phyloP scores from a whole-genome alignment of 2,797 vertebrate genomes.

The Peromyscus eremicus region DNA sequence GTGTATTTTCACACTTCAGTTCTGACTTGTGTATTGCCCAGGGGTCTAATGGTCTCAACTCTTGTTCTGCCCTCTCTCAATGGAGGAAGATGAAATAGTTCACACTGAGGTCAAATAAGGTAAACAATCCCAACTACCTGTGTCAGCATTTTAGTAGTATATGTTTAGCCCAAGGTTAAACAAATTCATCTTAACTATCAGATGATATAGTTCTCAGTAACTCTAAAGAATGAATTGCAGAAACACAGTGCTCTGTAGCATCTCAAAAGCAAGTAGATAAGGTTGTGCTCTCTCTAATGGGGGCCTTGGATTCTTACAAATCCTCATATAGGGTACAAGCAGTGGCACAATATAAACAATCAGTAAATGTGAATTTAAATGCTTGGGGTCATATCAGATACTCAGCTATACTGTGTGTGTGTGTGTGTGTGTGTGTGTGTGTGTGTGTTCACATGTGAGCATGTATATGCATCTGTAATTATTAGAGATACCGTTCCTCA shows the following conservation, averaged over 20 bases:
- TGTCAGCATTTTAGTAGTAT: not conserved
- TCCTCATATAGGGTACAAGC: not conserved
- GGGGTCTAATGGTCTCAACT: not conserved
- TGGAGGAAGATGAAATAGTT: not conserved
- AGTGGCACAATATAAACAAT: not conserved
- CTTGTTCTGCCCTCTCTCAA: not conserved
- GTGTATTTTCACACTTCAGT: not conserved
- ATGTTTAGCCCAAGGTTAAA: not conserved
- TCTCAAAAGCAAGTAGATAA: not conserved
- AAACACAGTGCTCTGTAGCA: not conserved
- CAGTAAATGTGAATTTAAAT: not conserved
- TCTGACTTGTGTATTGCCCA: not conserved
- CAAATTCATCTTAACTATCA: not conserved
- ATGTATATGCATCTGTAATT: not conserved
- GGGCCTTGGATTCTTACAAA: constrained; percentile 5
- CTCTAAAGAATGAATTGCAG: not conserved
- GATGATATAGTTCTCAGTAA: not conserved
- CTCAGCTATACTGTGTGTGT: not conserved
- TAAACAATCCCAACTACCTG: not conserved
- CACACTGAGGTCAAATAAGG: not conserved
- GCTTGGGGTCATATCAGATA: not conserved
- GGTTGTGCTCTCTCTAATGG: not conserved
- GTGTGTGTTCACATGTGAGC: too few species aligned
- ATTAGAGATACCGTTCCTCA: not conserved
- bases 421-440: not conserved